A percentile compares a stretch with the other conserved stretches of the same genome.
phyloP scores from a whole-genome alignment of 2,113 vertebrate genomes.

The Oriolus oriolus region DNA sequence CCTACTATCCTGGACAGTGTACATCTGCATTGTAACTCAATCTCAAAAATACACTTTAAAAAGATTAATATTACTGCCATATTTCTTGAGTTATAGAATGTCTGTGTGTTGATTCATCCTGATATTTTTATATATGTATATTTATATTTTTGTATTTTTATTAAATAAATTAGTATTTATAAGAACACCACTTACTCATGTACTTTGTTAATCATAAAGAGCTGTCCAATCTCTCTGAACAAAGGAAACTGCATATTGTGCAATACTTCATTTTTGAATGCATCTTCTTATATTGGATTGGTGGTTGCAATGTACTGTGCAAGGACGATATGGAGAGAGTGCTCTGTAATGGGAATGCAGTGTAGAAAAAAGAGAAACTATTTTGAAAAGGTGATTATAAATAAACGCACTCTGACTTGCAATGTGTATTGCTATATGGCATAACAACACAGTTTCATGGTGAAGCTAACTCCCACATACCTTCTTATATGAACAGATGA shows the following conservation, averaged over 20 bases:
- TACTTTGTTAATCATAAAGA: background rate
- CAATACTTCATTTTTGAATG: background rate
- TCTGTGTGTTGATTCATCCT: conserved; percentile 71
- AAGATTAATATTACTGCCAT: conserved; percentile 68
- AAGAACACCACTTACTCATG: conserved; percentile 49
- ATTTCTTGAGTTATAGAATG: conserved; percentile 77
- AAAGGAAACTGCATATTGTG: background rate
- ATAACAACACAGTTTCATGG: background rate
- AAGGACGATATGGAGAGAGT: background rate
- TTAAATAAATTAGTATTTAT: conserved; percentile 79
- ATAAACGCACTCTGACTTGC: background rate
- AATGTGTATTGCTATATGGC: background rate
- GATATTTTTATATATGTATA: conserved; percentile 83
- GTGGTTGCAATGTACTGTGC: background rate
- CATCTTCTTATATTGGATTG: background rate
- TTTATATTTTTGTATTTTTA: conserved; percentile 85
- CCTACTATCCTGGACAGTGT: conserved; percentile 53
- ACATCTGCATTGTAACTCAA: conserved; percentile 59
- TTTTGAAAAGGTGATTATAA: background rate
- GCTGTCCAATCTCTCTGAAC: background rate
- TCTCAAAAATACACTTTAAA: conserved; percentile 47
- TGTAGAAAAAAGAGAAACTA: background rate
- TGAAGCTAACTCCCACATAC: background rate
- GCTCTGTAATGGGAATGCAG: background rate
- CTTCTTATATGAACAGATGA: background rate